Conservation (phyloP, 1,140 invertebrate genomes). For the Zaprionus lachaisei region DNA sequence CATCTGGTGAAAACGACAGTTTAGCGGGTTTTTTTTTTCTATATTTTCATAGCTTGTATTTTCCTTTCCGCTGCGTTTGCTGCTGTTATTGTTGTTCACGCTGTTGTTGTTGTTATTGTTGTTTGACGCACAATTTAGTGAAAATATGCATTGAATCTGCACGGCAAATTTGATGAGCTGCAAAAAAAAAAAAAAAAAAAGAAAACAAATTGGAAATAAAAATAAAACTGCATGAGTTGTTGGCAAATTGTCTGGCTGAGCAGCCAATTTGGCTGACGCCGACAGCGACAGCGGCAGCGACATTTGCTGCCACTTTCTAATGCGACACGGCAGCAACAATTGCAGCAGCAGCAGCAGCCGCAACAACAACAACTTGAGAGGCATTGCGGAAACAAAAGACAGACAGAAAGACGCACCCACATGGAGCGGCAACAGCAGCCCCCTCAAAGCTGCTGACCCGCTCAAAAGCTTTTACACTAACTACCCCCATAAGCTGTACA, state of each 20-base stretch:
- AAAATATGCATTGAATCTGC: conserved; percentile 74
- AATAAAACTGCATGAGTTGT: not conserved
- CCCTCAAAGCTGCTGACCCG: conserved; percentile 30
- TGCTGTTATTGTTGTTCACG: conserved; percentile 30
- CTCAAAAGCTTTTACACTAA: conserved; percentile 14
- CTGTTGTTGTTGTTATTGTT: conserved; percentile 30
- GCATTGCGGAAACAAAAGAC: not conserved
- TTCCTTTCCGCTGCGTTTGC: conserved; percentile 7
- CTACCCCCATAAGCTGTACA: not conserved
- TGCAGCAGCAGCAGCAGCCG: conserved; percentile 23
- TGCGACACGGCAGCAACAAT: conserved; percentile 25
- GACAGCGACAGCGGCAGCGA: conserved; percentile 27
- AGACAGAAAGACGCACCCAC: conserved; percentile 52
- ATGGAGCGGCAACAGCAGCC: conserved; percentile 8
- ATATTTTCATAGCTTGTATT: conserved; percentile 2
- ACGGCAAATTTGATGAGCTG: conserved; percentile 50
- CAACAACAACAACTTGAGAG: conserved; percentile 18
- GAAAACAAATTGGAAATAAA: not conserved
- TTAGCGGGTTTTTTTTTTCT: conserved; percentile 56
- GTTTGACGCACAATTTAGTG: conserved; percentile 67
- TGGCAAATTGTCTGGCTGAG: conserved; percentile 4
- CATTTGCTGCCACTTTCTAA: conserved; percentile 54
- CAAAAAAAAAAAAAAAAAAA: not conserved
- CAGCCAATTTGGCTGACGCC: conserved; percentile 1
- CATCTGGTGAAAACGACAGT: conserved; percentile 66